These are phyloP conservation scores for Saccostrea echinata DNA, from an alignment of 1,140 invertebrate species.

Conservation along the genomic window DNA sequence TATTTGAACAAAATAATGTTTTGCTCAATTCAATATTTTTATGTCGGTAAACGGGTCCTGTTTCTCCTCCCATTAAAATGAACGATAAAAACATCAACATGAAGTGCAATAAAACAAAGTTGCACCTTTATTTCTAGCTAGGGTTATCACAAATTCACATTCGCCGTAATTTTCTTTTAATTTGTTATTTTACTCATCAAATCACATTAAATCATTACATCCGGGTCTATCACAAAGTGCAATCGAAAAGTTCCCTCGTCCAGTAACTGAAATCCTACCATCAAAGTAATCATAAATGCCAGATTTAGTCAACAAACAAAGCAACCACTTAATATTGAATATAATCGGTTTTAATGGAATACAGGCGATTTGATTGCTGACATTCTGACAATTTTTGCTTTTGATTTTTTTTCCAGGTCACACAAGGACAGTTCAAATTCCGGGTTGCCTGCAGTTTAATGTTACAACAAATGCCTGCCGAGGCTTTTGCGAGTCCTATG, in stretches of 20 bases:
- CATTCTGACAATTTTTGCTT: neutral
- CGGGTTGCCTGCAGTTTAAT: slow-evolving; percentile 90
- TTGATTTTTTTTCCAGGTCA: slow-evolving; percentile 83
- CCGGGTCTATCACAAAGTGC: slow-evolving; percentile 11
- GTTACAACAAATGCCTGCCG: slow-evolving; percentile 93
- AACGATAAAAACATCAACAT: neutral
- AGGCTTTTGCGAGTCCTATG: slow-evolving; percentile 92
- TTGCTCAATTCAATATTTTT: neutral
- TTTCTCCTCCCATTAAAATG: neutral
- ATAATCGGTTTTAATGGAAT: slow-evolving; percentile 28
- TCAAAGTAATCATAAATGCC: slow-evolving; percentile 15
- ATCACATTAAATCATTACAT: neutral
- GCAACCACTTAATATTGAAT: neutral
- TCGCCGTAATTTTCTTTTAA: neutral
- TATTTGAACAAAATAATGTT: neutral
- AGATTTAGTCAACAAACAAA: slow-evolving; percentile 4
- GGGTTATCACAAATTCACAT: neutral
- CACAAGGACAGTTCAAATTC: slow-evolving; percentile 88
- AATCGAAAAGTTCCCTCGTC: neutral
- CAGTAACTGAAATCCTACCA: neutral
- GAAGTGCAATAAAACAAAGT: neutral
- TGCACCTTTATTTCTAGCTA: neutral
- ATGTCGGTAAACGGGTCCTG: neutral
- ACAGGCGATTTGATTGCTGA: neutral
- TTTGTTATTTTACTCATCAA: neutral